phyloP scores from a whole-genome alignment of 2,113 vertebrate genomes.

The Perca fluviatilis region DNA sequence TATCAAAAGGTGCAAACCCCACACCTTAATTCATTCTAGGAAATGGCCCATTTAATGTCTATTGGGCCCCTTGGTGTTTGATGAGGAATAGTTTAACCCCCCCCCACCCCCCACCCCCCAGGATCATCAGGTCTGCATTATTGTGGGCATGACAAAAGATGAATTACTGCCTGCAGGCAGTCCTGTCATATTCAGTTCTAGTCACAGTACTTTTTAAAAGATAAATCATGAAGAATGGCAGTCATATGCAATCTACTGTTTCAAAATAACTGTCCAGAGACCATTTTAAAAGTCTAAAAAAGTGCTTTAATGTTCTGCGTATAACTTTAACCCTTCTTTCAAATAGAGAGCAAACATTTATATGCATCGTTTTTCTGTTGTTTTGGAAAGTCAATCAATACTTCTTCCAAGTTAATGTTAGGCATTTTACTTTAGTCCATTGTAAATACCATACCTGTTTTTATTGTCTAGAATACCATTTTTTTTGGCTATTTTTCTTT shows the following conservation, averaged over 20 bases:
- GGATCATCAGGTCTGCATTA: conserved; percentile 58
- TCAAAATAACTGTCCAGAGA: conserved; percentile 45
- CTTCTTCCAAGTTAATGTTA: neutral
- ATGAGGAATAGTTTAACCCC: conserved; percentile 39
- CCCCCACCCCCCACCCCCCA: neutral
- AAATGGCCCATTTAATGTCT: conserved; percentile 62
- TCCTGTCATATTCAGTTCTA: conserved; percentile 43
- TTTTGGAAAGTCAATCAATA: neutral
- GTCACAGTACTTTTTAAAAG: conserved; percentile 33
- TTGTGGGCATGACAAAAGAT: conserved; percentile 63
- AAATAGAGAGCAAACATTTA: neutral
- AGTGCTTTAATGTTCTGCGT: neutral
- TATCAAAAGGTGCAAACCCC: conserved; percentile 71
- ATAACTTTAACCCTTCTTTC: neutral
- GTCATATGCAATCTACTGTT: conserved; percentile 31
- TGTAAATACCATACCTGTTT: neutral
- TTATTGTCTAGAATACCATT: neutral
- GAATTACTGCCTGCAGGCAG: conserved; percentile 61
- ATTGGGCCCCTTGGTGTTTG: conserved; percentile 50
- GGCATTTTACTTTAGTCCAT: neutral
- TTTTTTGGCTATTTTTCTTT: neutral
- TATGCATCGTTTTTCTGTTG: neutral
- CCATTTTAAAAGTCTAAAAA: neutral
- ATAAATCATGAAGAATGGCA: conserved; percentile 36
- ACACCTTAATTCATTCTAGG: conserved; percentile 63